phyloP scores from a whole-genome alignment of 2,888 invertebrate genomes.

The Caenorhabditis macrosperma region DNA sequence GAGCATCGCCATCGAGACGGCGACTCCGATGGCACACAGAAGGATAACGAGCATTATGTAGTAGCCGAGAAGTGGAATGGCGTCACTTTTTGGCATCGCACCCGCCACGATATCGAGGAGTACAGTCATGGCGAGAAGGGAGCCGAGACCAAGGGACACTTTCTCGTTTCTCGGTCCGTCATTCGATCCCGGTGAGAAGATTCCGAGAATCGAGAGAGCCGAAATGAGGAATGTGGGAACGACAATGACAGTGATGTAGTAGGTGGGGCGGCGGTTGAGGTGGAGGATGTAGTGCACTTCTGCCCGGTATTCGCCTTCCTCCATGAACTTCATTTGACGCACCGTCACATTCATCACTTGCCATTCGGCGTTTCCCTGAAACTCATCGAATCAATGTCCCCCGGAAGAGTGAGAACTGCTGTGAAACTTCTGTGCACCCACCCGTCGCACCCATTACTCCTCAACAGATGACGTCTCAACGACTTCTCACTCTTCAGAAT shows the following conservation, averaged over 20 bases:
- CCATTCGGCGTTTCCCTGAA: conserved; percentile 79
- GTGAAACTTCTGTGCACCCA: neutral
- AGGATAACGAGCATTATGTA: conserved; percentile 78
- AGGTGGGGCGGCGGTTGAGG: conserved; percentile 76
- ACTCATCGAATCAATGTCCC: neutral
- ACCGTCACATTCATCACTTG: conserved; percentile 78
- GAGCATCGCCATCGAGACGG: conserved; percentile 76
- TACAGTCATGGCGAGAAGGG: conserved; percentile 78
- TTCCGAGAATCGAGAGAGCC: conserved; percentile 77
- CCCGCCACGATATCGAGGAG: conserved; percentile 76
- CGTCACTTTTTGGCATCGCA: conserved; percentile 79
- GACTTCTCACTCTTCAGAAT: conserved; percentile 7
- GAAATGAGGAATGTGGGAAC: conserved; percentile 78
- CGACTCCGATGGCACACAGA: conserved; percentile 78
- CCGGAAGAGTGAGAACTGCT: no score
- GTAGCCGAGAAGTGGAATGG: conserved; percentile 77
- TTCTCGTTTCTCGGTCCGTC: conserved; percentile 79
- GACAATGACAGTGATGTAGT: conserved; percentile 80
- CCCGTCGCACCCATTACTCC: neutral
- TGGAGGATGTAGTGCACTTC: conserved; percentile 78
- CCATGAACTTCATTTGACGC: conserved; percentile 76
- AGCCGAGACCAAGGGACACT: conserved; percentile 75
- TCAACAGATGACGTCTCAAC: neutral
- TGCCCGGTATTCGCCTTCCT: conserved; percentile 78
- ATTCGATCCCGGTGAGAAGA: conserved; percentile 76